Evolutionary conservation across 2,113 vertebrate species (phyloP), one percentile per base, ranked within the genome.

Genomic region (Anseranas semipalmata): DNA sequence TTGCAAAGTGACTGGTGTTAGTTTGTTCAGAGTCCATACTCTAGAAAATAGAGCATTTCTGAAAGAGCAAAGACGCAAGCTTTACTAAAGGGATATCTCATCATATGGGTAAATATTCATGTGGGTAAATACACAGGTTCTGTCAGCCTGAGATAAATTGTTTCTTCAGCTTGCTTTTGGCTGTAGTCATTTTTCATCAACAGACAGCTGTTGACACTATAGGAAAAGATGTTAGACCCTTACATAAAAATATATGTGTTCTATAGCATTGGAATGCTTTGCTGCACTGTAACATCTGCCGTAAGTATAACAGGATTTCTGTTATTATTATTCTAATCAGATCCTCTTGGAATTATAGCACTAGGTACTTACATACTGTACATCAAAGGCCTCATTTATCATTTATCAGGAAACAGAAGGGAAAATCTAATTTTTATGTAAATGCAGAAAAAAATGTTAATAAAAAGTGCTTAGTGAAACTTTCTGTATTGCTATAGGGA

Each of bases 391-490:
- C 12, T 89, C 60, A 87, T 94, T 93, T 76, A 86, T 89, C 37
- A 91, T 94, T 94, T 94, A 82, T 95, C 77, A 75, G 73, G 74
- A 89, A 94, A 60, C 48, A 83, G 65, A 87, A 79, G 35, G 30
- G 24, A 75, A 92, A 95, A 82, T 24, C 7, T 48, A 82, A 76
- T 79, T 91, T 94, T 94, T 72, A 79, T 94, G 81, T 87, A 87
- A 96, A 87, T 91, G 66, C 22, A 72, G 27, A 68, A 75, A 89
- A 93, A 93, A 89, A 50, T 66, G 37, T 76, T 90, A 84, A 90
- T 89, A 59, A 75, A 67, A 91, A 63, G 33, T 12, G 10, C 56
- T 84, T 87, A 85, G 43, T 76, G 62, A 76, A 94, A 85, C 32
- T 50, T 72, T 76, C 6, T 10, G 35, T 66, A 46, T 71, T 90